Evolutionary conservation across 1,140 invertebrate genomes (phyloP), one percentile per base, ranked within the genome.

Genomic region (Sesamia nonagrioides): DNA sequence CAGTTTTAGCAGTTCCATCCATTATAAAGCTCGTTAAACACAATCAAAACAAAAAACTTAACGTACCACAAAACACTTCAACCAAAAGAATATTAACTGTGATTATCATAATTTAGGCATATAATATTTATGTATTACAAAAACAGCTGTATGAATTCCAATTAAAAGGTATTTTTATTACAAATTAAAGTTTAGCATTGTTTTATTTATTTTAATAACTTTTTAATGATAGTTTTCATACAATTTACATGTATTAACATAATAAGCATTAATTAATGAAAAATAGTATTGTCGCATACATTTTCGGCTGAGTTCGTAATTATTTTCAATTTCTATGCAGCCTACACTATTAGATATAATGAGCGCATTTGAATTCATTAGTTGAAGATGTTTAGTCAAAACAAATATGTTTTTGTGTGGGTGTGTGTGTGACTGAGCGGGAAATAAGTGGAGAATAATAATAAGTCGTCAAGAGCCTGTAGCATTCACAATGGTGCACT

Each of bases 21-120:
- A 40, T n/a, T 40, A 21, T 42, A 68, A 48, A 42, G 42, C 63
- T 50, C 63, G 18, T 68, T 68, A 33, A 27, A 18, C n/a, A 42
- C 18, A n/a, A 15, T 18, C 18, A 35, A 48, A 68, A 68, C n/a
- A 17, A 6, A 17, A 15, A 48, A 40, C 1, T 37, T 71, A 54
- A 37, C 54, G 52, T 54, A 42, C 42, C 6, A 9, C 33, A 40
- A 63, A 17, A 60, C 17, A 73, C 56, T 27, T 40, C 27, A 42
- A n/a, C 42, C 42, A 68, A 18, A 37, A 17, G 8, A 52, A 40
- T 11, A 8, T 18, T 63, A 27, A n/a, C 17, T 18, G 52, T 72
- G 45, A 68, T 56, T 37, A 73, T 21, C 52, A 56, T 40, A 73
- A 73, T 56, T 63, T 42, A 56, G 11, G 8, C 40, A 42, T 63